phyloP scores from a whole-genome alignment of 1,140 invertebrate genomes.

The Mercenaria mercenaria region DNA sequence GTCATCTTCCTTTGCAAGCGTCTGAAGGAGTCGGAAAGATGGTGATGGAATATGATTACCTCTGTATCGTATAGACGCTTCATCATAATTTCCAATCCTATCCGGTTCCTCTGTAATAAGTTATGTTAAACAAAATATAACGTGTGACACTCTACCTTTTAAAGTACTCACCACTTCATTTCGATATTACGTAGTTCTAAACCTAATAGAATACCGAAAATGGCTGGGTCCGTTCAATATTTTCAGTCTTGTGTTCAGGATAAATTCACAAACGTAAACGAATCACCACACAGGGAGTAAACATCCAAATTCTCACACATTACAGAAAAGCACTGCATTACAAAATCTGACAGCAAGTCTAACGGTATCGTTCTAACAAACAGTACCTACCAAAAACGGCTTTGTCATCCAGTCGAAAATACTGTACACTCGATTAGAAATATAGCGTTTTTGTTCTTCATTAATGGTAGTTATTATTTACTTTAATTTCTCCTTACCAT shows the following conservation, averaged over 20 bases:
- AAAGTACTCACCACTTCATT: no score
- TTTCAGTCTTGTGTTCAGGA: no score
- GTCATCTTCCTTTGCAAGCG: conserved; percentile 75
- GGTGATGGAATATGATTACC: conserved; percentile 94
- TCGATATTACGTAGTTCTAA: no score
- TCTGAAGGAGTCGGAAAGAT: conserved; percentile 93
- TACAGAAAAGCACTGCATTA: background rate
- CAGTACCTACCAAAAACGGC: background rate
- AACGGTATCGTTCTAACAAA: background rate
- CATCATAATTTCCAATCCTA: conserved; percentile 81
- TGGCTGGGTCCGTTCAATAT: no score
- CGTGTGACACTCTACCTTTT: no score
- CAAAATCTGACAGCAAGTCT: background rate
- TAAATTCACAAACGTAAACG: no score
- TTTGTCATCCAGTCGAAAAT: no score
- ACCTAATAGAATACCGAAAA: no score
- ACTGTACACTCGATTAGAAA: no score
- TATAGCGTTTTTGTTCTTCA: no score
- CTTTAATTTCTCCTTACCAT: conserved; percentile 57
- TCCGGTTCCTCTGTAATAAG: conserved; percentile 75
- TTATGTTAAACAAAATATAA: no score
- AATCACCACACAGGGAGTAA: background rate
- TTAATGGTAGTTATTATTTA: no score
- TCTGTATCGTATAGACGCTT: conserved; percentile 88
- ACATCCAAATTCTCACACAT: background rate